Evolutionary conservation across 2,113 vertebrate genomes (phyloP), one percentile per base, ranked within the genome.

Genomic region (Dicaeum eximium): DNA sequence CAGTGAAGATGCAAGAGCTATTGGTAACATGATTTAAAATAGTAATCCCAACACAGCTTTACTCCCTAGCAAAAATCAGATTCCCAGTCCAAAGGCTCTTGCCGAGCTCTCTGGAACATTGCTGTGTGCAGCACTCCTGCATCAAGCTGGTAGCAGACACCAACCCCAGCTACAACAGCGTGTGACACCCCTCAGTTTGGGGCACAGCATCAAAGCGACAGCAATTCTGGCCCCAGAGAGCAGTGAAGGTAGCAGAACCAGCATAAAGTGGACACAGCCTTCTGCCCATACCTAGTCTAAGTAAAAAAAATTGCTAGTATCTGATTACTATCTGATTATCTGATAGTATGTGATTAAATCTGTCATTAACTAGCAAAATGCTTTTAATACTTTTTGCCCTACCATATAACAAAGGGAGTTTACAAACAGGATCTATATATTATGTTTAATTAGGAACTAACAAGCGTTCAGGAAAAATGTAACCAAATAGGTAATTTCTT

Each of bases 121-220:
- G 35, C 51, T 72, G 37, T 8, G 10, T 9, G 54, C 35, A 54
- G 28, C 17, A 14, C 15, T 57, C 53, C 67, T 38, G 40, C 54
- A 35, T 27, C 0, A 0, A 69, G 15, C n/a, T 22, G 19, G 24
- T 11, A 80, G 37, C 60, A 65, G n/a, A 27, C 28, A 51, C 20
- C 31, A 77, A 19, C 20, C n/a, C 40, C 7, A 3, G 38, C 6
- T 73, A 64, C 10, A 48, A 40, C n/a, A 61, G 51, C 0, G 0
- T 6, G 5, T 38, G 61, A 70, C 35, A 64, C 4, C 17, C 25
- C 19, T 66, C 10, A 4, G 18, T 42, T 28, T 60, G 40, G 35
- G 30, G 23, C 38, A 42, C 25, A 40, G 23, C 37, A 47, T 37
- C 48, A 24, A 62, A 50, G 40, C 1, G 7, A n/a, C 24, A 78